A percentile compares a stretch with the other conserved stretches of the same genome.
These are phyloP conservation scores for Heliconius eleuchia DNA, from an alignment of 1,140 invertebrate genomes.

Conservation along the genomic window DNA sequence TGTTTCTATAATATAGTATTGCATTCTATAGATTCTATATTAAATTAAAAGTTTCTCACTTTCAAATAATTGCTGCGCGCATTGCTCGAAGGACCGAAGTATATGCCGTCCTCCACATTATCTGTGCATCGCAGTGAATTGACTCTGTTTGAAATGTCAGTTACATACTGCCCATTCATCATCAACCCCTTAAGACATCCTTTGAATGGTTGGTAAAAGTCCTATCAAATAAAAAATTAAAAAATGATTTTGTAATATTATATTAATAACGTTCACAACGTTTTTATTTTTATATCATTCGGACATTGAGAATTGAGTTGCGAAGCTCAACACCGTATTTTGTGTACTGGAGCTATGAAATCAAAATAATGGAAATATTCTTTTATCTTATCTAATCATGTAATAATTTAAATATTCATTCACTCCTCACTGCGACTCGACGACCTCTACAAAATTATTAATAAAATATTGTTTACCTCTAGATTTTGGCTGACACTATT, in stretches of 20 bases:
- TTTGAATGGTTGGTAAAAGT: conserved; percentile 85
- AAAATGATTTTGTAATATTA: not conserved
- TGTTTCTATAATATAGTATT: no score
- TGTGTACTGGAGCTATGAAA: no score
- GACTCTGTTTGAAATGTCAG: conserved; percentile 80
- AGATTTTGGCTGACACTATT: conserved; percentile 50
- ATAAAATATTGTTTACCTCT: conserved; percentile 43
- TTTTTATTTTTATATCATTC: no score
- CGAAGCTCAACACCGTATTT: no score
- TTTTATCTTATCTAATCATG: no score
- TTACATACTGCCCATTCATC: conserved; percentile 86
- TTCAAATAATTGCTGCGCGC: conserved; percentile 68
- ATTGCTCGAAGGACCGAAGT: conserved; percentile 86
- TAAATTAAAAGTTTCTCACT: conserved; percentile 42
- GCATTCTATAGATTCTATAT: no score
- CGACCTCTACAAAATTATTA: not conserved
- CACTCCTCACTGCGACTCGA: no score
- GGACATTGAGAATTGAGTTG: no score
- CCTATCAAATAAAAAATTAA: conserved; percentile 44
- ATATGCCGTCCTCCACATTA: conserved; percentile 92
- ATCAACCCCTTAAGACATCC: conserved; percentile 94
- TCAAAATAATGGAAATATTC: no score
- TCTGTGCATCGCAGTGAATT: conserved; percentile 91
- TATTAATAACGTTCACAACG: no score
- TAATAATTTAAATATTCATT: no score